Evolutionary conservation across 2,888 invertebrate species (phyloP).

Genomic region (Chymomyza fuscimana): DNA sequence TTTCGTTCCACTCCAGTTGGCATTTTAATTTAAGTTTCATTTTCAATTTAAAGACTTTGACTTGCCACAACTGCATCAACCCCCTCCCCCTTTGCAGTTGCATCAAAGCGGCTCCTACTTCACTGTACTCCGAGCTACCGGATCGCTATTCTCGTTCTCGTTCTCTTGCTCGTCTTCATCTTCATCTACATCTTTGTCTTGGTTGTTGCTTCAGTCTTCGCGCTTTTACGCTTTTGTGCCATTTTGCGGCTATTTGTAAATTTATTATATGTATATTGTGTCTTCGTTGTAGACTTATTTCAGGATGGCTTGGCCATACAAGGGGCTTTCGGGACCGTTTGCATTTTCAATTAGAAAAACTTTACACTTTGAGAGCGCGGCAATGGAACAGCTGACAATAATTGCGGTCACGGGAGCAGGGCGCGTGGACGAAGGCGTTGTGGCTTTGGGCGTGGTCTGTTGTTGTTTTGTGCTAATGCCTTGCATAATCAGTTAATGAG

Average conservation of each 20-base stretch:
- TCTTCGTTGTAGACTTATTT: conserved; percentile 20
- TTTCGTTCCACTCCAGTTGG: conserved; percentile 78
- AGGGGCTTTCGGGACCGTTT: conserved; percentile 41
- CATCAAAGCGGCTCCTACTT: conserved; percentile 25
- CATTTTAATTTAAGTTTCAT: conserved; percentile 78
- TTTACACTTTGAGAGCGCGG: conserved; percentile 37
- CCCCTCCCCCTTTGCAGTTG: conserved; percentile 43
- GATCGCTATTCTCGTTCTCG: neutral
- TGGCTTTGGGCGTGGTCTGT: conserved; percentile 4
- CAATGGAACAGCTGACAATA: conserved; percentile 59
- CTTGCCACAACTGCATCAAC: conserved; percentile 45
- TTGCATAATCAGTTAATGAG: conserved; percentile 73
- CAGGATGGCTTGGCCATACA: conserved; percentile 10
- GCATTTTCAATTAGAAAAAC: conserved; percentile 73
- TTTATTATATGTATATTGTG: conserved; percentile 67
- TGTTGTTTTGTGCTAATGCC: conserved; percentile 63
- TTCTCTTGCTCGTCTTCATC: neutral
- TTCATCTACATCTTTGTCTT: conserved; percentile 29
- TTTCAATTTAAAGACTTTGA: conserved; percentile 74
- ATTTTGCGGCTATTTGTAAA: conserved; percentile 69
- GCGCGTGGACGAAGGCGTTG: neutral
- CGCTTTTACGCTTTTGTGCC: conserved; percentile 63
- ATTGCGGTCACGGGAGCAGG: conserved; percentile 38
- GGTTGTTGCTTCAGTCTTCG: conserved; percentile 63
- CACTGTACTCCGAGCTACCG: conserved; percentile 2